phyloP scores from a whole-genome alignment of 2,113 vertebrate species.

The Sander lucioperca region DNA sequence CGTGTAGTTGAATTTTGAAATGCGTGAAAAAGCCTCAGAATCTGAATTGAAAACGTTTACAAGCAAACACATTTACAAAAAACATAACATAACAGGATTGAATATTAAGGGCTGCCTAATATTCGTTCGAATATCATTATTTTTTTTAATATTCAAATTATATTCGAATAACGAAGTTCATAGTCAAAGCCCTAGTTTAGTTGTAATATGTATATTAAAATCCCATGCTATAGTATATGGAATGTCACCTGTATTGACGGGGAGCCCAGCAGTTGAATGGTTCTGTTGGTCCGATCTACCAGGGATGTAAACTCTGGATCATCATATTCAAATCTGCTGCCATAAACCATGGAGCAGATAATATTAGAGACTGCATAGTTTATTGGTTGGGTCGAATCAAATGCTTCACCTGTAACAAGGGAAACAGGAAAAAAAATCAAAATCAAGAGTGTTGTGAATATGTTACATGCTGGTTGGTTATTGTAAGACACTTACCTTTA shows the following conservation, averaged over 20 bases:
- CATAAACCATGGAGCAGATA: conserved; percentile 67
- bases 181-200: too few relatives aligned
- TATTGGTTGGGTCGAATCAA: conserved; percentile 1
- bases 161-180: too few relatives aligned
- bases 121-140: too few relatives aligned
- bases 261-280: background rate
- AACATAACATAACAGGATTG: too few relatives aligned
- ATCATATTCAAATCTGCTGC: conserved; percentile 66
- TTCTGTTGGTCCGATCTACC: conserved; percentile 3
- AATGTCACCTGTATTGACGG: conserved; percentile 33
- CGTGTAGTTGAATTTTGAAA: too few relatives aligned
- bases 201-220: background rate
- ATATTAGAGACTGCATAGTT: conserved; percentile 54
- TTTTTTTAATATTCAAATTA: too few relatives aligned
- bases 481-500: background rate
- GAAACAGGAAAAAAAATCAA: background rate
- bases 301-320: conserved; percentile 50
- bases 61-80: too few relatives aligned
- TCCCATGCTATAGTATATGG: background rate
- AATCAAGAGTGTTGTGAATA: too few relatives aligned
- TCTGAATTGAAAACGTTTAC: too few relatives aligned
- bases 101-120: too few relatives aligned
- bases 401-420: conserved; percentile 17
- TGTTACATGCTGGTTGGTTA: background rate
- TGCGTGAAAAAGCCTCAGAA: too few relatives aligned